phyloP scores from a whole-genome alignment of 2,888 invertebrate species.

The Cheilosia vulpina region DNA sequence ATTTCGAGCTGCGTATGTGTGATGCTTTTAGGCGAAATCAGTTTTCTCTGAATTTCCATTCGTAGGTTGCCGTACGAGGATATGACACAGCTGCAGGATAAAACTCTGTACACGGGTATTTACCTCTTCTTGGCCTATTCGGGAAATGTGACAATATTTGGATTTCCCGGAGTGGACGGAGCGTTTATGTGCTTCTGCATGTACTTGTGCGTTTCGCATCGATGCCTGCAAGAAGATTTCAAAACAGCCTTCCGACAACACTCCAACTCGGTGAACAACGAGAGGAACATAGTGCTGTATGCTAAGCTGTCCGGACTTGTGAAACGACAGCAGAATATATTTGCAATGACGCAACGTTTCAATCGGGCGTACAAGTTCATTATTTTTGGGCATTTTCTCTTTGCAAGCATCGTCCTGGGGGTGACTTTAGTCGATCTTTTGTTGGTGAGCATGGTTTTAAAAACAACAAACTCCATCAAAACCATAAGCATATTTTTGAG shows the following conservation, averaged over 20 bases:
- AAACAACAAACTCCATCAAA: no score
- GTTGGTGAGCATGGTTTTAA: conserved; percentile 16
- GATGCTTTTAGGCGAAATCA: background rate
- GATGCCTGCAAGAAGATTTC: conserved; percentile 55
- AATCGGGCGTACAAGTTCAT: conserved; percentile 38
- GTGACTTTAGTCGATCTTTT: conserved; percentile 35
- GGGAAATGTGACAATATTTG: conserved; percentile 54
- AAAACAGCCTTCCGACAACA: conserved; percentile 6
- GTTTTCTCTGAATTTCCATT: background rate
- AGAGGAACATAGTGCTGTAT: conserved; percentile 7
- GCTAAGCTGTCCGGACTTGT: conserved; percentile 7
- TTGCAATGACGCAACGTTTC: conserved; percentile 20
- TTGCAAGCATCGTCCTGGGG: conserved; percentile 50
- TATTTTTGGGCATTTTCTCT: conserved; percentile 51
- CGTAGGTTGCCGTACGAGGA: conserved; percentile 54
- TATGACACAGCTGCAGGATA: conserved; percentile 43
- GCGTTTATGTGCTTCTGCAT: conserved; percentile 54
- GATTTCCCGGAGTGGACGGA: conserved; percentile 48
- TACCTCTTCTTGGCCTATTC: conserved; percentile 50
- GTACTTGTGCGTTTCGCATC: conserved; percentile 49
- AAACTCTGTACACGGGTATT: conserved; percentile 18
- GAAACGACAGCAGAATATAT: conserved; percentile 39
- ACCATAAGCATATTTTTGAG: background rate
- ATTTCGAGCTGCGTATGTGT: conserved; percentile 54
- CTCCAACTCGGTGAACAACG: background rate